These are phyloP conservation scores for Xanthia togata DNA, from an alignment of 2,888 invertebrate species.

Conservation along the genomic window DNA sequence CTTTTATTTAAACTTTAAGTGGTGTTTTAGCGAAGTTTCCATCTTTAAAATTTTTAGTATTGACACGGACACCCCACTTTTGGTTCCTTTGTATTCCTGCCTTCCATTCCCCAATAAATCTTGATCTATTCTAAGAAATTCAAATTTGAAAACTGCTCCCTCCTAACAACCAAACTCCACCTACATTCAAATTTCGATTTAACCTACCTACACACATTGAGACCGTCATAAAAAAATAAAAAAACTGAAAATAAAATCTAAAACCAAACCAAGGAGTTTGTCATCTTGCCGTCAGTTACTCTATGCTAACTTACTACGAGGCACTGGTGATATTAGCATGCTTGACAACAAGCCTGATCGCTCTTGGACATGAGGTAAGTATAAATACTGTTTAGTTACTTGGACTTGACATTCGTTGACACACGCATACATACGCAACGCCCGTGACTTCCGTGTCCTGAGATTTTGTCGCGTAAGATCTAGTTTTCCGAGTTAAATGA, in stretches of 20 bases:
- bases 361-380: constrained; percentile 80
- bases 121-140: constrained; percentile 41
- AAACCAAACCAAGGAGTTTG: constrained; percentile 22
- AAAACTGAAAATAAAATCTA: not conserved
- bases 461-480: not conserved
- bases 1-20: constrained; percentile 40
- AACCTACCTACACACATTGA: not conserved
- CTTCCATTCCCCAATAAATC: not conserved
- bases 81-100: constrained; percentile 39
- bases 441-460: not conserved
- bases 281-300: constrained; percentile 49
- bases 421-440: constrained; percentile 9
- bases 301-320: constrained; percentile 81
- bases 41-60: constrained; percentile 62
- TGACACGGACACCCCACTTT: constrained; percentile 35
- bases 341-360: constrained; percentile 80
- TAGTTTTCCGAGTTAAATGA: not conserved
- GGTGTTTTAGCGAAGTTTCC: constrained; percentile 41
- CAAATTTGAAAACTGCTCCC: constrained; percentile 19
- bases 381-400: not conserved
- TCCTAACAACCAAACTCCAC: constrained; percentile 14
- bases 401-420: constrained; percentile 13
- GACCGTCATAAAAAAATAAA: not conserved
- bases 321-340: constrained; percentile 83
- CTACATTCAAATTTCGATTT: constrained; percentile 12